Conservation (phyloP, 2,888 invertebrate genomes). For the Meliscaeva auricollis region DNA sequence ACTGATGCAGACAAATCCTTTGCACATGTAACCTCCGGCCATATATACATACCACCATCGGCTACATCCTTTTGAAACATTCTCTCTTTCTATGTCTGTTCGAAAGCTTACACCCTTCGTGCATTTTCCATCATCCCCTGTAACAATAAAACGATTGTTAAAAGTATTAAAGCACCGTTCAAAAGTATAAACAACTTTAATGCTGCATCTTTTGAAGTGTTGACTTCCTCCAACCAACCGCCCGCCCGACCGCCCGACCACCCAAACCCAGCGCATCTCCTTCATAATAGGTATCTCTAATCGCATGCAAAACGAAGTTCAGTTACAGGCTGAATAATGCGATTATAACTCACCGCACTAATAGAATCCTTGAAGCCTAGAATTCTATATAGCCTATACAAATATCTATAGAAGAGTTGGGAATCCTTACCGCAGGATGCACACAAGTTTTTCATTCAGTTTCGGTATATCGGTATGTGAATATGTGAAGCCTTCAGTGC, state of each 20-base stretch:
- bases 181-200: slow-evolving; percentile 44
- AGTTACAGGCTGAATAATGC: slow-evolving; percentile 74
- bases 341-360: slow-evolving; percentile 74
- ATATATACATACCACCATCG: slow-evolving; percentile 11
- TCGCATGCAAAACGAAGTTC: slow-evolving; percentile 70
- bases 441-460: slow-evolving; percentile 66
- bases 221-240: slow-evolving; percentile 32
- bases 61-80: slow-evolving; percentile 31
- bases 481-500: slow-evolving; percentile 13
- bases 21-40: slow-evolving; percentile 49
- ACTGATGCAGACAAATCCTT: slow-evolving; percentile 56
- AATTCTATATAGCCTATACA: slow-evolving; percentile 8
- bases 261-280: too few relatives aligned
- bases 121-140: not conserved
- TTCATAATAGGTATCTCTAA: slow-evolving; percentile 45
- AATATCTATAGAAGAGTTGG: not conserved
- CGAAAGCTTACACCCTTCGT: slow-evolving; percentile 29
- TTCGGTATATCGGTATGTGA: slow-evolving; percentile 32
- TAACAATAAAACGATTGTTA: slow-evolving; percentile 50
- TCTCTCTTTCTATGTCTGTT: slow-evolving; percentile 4
- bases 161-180: slow-evolving; percentile 60
- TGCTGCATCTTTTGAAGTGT: slow-evolving; percentile 53
- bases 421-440: slow-evolving; percentile 66
- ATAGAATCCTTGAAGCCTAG: slow-evolving; percentile 56
- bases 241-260: too few relatives aligned